phyloP scores from a whole-genome alignment of 2,113 vertebrate species.

The Hassar affinis region DNA sequence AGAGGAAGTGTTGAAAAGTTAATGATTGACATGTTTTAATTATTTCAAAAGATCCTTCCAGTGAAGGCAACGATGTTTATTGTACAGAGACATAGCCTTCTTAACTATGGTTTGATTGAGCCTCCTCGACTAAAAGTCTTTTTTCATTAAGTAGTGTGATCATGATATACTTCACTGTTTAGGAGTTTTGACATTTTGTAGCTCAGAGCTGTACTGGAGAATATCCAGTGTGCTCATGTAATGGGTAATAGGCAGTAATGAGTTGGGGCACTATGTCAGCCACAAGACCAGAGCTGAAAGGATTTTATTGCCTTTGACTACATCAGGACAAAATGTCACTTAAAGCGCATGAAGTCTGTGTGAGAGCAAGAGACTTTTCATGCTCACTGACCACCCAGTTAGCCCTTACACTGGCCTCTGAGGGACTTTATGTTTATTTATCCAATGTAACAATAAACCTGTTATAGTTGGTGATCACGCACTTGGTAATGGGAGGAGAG shows the following conservation, averaged over 20 bases:
- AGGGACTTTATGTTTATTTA: neutral
- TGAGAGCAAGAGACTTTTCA: neutral
- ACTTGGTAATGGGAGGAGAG: neutral
- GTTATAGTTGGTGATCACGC: neutral
- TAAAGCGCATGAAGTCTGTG: neutral
- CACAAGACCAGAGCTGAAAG: neutral
- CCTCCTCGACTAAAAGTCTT: neutral
- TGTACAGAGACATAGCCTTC: neutral
- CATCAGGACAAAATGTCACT: slow-evolving; percentile 12
- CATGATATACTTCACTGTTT: neutral
- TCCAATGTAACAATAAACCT: neutral
- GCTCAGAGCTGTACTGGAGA: neutral
- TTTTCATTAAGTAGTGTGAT: neutral
- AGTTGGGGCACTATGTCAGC: neutral
- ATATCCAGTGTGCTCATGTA: neutral
- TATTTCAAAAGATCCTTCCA: neutral
- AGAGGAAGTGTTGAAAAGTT: slow-evolving; percentile 6
- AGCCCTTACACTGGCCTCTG: neutral
- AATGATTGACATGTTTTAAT: too few species aligned
- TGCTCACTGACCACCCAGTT: neutral
- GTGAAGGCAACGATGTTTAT: neutral
- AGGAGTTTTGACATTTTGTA: neutral
- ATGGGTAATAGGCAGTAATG: neutral
- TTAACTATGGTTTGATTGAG: neutral
- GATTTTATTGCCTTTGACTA: neutral